These are phyloP conservation scores for Hirtodrosophila alboralis DNA, from an alignment of 2,888 invertebrate species.

Conservation along the genomic window DNA sequence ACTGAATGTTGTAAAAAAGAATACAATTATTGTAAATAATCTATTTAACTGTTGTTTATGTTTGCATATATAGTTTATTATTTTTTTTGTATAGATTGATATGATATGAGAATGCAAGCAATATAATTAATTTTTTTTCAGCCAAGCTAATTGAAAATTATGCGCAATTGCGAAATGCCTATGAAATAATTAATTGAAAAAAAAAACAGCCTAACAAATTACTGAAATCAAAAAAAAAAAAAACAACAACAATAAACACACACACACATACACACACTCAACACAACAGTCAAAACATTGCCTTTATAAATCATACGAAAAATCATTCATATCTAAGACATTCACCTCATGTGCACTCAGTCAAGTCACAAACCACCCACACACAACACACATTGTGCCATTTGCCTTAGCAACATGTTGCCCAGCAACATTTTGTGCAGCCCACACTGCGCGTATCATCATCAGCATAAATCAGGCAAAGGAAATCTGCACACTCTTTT, in stretches of 20 bases:
- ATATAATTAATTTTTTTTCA: conserved; percentile 39
- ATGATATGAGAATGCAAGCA: conserved; percentile 36
- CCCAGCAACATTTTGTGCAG: conserved; percentile 46
- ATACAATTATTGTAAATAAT: conserved; percentile 67
- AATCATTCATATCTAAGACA: conserved; percentile 54
- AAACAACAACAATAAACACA: conserved; percentile 25
- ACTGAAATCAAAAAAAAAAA: conserved; percentile 43
- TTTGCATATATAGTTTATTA: conserved; percentile 37
- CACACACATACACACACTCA: conserved; percentile 22
- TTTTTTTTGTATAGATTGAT: conserved; percentile 29
- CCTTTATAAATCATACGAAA: conserved; percentile 41
- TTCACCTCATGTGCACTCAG: conserved; percentile 51
- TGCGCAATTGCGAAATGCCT: conserved; percentile 51
- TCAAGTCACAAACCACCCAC: conserved; percentile 52
- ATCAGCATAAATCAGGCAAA: conserved; percentile 77
- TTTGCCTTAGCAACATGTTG: conserved; percentile 34
- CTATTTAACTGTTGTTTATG: conserved; percentile 44
- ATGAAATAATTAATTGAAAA: conserved; percentile 33
- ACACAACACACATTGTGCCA: conserved; percentile 7
- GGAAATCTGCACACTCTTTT: conserved; percentile 34
- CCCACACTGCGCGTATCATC: conserved; percentile 37
- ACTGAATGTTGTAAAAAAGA: conserved; percentile 70
- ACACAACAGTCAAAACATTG: conserved; percentile 36
- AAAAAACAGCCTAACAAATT: conserved; percentile 76
- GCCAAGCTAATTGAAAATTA: conserved; percentile 27